These are phyloP conservation scores for Trialeurodes vaporariorum DNA, from an alignment of 1,140 invertebrate genomes.

Conservation along the genomic window DNA sequence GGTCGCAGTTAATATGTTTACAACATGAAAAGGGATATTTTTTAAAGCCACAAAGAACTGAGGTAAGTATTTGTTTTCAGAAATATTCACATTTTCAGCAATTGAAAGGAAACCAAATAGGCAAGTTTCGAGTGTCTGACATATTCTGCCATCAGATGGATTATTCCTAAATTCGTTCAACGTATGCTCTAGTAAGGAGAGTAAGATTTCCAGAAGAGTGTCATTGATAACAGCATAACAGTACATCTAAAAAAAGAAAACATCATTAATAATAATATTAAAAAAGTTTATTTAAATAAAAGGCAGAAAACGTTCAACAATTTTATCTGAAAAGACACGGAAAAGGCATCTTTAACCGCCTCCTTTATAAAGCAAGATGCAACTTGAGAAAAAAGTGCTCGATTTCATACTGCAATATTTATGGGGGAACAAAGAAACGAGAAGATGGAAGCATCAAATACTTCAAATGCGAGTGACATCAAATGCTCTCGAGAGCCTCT, in stretches of 20 bases:
- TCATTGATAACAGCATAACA: constrained; percentile 64
- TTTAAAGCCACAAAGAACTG: constrained; percentile 52
- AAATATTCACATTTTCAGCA: constrained; percentile 52
- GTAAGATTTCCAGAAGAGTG: constrained; percentile 49
- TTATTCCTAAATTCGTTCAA: constrained; percentile 7
- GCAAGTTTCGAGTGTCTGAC: constrained; percentile 60
- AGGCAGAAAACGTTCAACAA: no score
- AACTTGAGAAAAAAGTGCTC: no score
- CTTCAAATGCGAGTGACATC: no score
- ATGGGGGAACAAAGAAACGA: no score
- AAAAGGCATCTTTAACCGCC: no score
- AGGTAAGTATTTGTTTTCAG: constrained; percentile 45
- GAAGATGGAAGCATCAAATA: no score
- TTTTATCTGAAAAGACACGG: no score
- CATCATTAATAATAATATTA: no score
- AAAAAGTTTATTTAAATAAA: no score
- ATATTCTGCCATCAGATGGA: constrained; percentile 24
- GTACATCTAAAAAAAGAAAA: constrained; percentile 48
- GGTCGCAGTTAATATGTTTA: constrained; percentile 41
- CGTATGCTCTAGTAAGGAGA: constrained; percentile 5
- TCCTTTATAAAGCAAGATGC: no score
- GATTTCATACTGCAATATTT: no score
- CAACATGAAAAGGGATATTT: constrained; percentile 47
- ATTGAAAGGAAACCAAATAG: constrained; percentile 70
- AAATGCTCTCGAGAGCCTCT: no score